Conservation (phyloP, 2,888 invertebrate genomes). For the Macrosoma leucophasiata region DNA sequence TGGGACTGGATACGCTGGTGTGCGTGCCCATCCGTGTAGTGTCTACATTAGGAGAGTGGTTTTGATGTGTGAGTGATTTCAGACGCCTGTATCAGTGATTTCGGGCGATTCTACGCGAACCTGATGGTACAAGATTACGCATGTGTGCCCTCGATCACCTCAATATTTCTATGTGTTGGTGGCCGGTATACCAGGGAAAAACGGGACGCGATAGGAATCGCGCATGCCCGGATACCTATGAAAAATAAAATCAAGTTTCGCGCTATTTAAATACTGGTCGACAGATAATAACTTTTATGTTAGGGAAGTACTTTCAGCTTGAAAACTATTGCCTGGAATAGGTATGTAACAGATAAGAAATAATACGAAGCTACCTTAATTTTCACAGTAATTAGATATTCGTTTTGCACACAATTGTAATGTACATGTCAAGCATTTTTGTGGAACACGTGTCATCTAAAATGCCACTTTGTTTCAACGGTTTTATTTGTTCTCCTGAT, state of each 20-base stretch:
- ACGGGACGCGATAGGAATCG: conserved; percentile 28
- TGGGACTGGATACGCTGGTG: conserved; percentile 44
- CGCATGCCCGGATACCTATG: conserved; percentile 48
- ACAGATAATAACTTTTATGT: conserved; percentile 39
- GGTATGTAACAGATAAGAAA: too few species aligned
- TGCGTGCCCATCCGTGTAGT: conserved; percentile 39
- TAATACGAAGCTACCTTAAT: too few species aligned
- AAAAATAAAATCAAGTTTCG: conserved; percentile 49
- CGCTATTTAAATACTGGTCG: conserved; percentile 51
- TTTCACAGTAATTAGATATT: too few species aligned
- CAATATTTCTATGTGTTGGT: conserved; percentile 37
- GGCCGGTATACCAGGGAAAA: conserved; percentile 43
- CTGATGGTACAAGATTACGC: conserved; percentile 30
- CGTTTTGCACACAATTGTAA: too few species aligned
- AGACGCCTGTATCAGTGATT: conserved; percentile 44
- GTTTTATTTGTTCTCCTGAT: too few species aligned
- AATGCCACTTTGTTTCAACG: too few species aligned
- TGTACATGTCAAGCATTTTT: too few species aligned
- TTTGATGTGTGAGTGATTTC: conserved; percentile 42
- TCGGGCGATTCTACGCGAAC: conserved; percentile 34
- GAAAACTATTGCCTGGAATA: conserved; percentile 5
- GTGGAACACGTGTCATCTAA: too few species aligned
- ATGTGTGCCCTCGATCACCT: conserved; percentile 50
- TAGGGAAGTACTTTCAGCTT: conserved; percentile 1
- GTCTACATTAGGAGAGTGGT: conserved; percentile 25